phyloP scores from a whole-genome alignment of 2,888 invertebrate species.

The Pseudoips prasinana region DNA sequence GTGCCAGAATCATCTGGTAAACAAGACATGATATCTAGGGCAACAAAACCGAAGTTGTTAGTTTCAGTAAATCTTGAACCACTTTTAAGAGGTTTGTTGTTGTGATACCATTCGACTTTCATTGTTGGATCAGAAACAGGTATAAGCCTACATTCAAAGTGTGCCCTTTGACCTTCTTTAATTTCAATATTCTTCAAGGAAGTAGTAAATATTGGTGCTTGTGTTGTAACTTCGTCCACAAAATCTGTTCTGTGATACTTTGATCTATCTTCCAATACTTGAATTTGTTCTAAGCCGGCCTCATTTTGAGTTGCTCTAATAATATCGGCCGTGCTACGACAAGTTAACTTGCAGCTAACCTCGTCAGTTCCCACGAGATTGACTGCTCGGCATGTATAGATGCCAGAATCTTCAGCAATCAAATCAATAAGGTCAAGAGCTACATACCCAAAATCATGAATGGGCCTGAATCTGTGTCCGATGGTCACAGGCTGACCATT shows the following conservation, averaged over 20 bases:
- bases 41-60: slow-evolving; percentile 98
- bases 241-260: slow-evolving; percentile 88
- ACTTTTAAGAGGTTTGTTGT: slow-evolving; percentile 93
- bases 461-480: slow-evolving; percentile 97
- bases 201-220: slow-evolving; percentile 96
- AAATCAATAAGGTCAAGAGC: slow-evolving; percentile 97
- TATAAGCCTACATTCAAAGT: slow-evolving; percentile 96
- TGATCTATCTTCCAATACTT: slow-evolving; percentile 92
- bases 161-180: slow-evolving; percentile 96
- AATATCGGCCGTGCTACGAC: slow-evolving; percentile 90
- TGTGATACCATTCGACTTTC: slow-evolving; percentile 98
- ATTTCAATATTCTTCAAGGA: slow-evolving; percentile 95
- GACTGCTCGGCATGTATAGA: slow-evolving; percentile 96
- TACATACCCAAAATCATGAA: slow-evolving; percentile 99
- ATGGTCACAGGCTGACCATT: slow-evolving; percentile 96
- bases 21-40: slow-evolving; percentile 96
- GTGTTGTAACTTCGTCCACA: slow-evolving; percentile 91
- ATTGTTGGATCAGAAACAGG: slow-evolving; percentile 96
- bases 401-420: slow-evolving; percentile 97
- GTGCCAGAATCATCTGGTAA: slow-evolving; percentile 98
- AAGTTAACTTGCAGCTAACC: slow-evolving; percentile 87
- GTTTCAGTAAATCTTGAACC: slow-evolving; percentile 98
- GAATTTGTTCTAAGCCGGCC: slow-evolving; percentile 93
- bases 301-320: slow-evolving; percentile 93
- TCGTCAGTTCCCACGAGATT: slow-evolving; percentile 95